Evolutionary conservation across 2,113 vertebrate species (phyloP), one percentile per base, ranked within the genome.

Genomic region (Strix uralensis): DNA sequence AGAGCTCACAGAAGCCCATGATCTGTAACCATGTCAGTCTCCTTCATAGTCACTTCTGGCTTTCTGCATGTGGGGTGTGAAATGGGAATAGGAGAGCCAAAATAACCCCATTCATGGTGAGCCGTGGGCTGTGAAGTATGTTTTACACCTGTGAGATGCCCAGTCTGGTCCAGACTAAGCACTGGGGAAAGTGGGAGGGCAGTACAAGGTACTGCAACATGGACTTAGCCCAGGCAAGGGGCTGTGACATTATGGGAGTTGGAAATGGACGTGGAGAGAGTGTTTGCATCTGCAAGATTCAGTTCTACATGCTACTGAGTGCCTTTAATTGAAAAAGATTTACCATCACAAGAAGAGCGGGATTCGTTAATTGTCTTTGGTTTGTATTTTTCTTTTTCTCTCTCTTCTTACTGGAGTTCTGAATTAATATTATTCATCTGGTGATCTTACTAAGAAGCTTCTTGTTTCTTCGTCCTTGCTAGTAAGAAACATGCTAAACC

Each of bases 131-230:
- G 36, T 81, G 73, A 44, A 57, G 18, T 57, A 29, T 42, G 71
- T 49, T 38, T 87, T 91, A 75, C 51, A 42, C 38, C 29, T 71
- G 47, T 11, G 73, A 91, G 82, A 36, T 80, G 49, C 42, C 32
- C 47, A 67, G n/a, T 36, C n/a, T 32, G 22, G 44, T 78, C 40
- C 73, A 61, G 40, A 20, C 20, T 14, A 38, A 51, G 40, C 7
- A 7, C 23, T 51, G 59, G 47, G 20, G 46, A 23, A 42, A 34
- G 34, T 17, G 42, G 30, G 44, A 86, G 36, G 25, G 36, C 15
- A 11, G 25, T 32, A 32, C 11, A 49, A 52, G 83, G 38, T n/a
- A 34, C 36, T 1, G 0, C 15, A 29, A 46, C 1, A 8, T 1
- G 4, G n/a, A 18, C 14, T 86, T n/a, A n/a, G 15, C 27, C 21